Conservation (phyloP, 2,888 invertebrate species). For the Acleris laterana region DNA sequence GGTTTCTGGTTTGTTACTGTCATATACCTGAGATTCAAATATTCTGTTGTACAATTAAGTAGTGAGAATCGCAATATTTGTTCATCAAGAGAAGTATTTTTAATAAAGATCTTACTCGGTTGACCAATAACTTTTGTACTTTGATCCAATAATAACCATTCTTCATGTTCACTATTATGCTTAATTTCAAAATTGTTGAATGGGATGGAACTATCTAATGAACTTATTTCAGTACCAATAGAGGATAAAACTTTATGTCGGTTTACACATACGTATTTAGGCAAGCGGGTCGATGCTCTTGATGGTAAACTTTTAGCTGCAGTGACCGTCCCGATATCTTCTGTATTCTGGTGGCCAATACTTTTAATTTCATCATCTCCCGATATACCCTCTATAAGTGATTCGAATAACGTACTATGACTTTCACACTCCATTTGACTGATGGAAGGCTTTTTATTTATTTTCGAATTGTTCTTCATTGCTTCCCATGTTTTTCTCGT, state of each 20-base stretch:
- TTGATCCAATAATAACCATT: slow-evolving; percentile 47
- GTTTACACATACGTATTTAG: slow-evolving; percentile 55
- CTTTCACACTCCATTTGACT: slow-evolving; percentile 34
- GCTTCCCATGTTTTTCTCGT: slow-evolving; percentile 61
- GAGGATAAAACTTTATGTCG: slow-evolving; percentile 60
- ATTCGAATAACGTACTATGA: slow-evolving; percentile 25
- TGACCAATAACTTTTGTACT: slow-evolving; percentile 50
- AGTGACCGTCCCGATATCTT: slow-evolving; percentile 43
- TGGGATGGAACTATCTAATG: slow-evolving; percentile 44
- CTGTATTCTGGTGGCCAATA: slow-evolving; percentile 63
- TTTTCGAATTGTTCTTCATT: slow-evolving; percentile 40
- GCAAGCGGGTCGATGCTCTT: slow-evolving; percentile 45
- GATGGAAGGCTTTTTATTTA: slow-evolving; percentile 32
- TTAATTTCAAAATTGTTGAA: slow-evolving; percentile 24
- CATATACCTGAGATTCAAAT: slow-evolving; percentile 58
- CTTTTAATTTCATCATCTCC: slow-evolving; percentile 40
- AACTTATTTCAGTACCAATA: slow-evolving; percentile 46
- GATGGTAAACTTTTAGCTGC: slow-evolving; percentile 15
- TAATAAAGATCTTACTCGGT: slow-evolving; percentile 55
- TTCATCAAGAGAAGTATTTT: slow-evolving; percentile 46
- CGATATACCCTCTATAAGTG: slow-evolving; percentile 37
- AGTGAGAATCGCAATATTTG: slow-evolving; percentile 61
- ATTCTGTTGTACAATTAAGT: slow-evolving; percentile 55
- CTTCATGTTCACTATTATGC: slow-evolving; percentile 39
- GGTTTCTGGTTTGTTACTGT: slow-evolving; percentile 50